Conservation (phyloP, 2,888 invertebrate species). For the Rambutsinella grinnellia region DNA sequence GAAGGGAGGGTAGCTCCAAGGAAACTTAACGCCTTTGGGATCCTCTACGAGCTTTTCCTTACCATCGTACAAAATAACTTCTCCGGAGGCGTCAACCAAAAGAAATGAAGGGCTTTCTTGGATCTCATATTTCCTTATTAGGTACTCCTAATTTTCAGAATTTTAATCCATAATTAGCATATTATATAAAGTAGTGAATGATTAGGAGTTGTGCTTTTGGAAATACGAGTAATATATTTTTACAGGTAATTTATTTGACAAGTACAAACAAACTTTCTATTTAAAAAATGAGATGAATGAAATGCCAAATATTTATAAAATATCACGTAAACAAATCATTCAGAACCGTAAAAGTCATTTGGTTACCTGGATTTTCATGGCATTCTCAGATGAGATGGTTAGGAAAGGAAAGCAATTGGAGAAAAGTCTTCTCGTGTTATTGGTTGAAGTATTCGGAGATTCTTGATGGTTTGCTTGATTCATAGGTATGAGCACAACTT, state of each 20-base stretch:
- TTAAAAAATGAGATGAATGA: too few relatives aligned
- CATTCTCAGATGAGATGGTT: constrained; percentile 22
- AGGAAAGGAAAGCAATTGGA: constrained; percentile 34
- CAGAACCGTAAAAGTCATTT: too few relatives aligned
- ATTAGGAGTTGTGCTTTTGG: too few relatives aligned
- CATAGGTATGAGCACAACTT: constrained; percentile 52
- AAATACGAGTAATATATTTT: too few relatives aligned
- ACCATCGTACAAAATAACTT: constrained; percentile 76
- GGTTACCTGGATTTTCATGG: constrained; percentile 38
- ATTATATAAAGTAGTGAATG: too few relatives aligned
- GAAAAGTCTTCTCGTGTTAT: constrained; percentile 20
- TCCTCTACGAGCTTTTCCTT: constrained; percentile 79
- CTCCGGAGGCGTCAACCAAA: constrained; percentile 76
- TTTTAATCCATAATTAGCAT: too few relatives aligned
- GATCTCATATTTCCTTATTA: constrained; percentile 83
- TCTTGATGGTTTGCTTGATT: constrained; percentile 29
- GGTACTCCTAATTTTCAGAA: too few relatives aligned
- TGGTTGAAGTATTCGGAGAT: constrained; percentile 6
- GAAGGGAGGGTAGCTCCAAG: constrained; percentile 82
- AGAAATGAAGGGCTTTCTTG: constrained; percentile 73
- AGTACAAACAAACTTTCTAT: too few relatives aligned
- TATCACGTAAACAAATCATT: too few relatives aligned
- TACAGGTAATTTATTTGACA: too few relatives aligned
- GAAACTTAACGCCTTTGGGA: constrained; percentile 78
- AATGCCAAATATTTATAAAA: too few relatives aligned